Evolutionary conservation across 2,113 vertebrate genomes (phyloP), one percentile per base, ranked within the genome.

Genomic region (Rhadina sibilatrix): DNA sequence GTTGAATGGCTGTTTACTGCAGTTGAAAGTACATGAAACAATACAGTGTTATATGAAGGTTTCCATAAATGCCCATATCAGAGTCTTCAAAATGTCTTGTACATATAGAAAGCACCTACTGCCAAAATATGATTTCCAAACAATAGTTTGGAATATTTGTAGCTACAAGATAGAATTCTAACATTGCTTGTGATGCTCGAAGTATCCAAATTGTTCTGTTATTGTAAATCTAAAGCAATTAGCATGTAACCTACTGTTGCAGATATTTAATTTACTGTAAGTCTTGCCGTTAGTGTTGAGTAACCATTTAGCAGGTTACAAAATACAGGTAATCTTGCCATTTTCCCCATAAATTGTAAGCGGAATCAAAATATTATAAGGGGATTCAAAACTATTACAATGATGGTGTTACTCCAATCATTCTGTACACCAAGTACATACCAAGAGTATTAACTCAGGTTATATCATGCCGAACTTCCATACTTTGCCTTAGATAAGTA

Each of bases 191-290:
- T 91, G 72, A 81, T 90, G 61, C 61, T 84, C 74, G 57, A 91
- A 74, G 68, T 94, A 61, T 5, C 57, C 65, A 89, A 84, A 94
- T 75, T 75, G 28, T 96, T 76, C 40, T 27, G 42, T 95, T 97
- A 68, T 65, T 97, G 44, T 97, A 97, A 97, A 96, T 93, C 88
- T 97, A 28, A 92, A 97, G 71, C 92, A 79, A 96, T 78, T 84
- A 89, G 90, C 97, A 86, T 97, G 93, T 80, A 91, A 89, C 56
- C 25, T 87, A 10, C 89, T 89, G 61, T 25, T 96, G 63, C 91
- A 93, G 49, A 80, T 93, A 30, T 46, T 91, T 82, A 47, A 60
- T 76, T 88, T 80, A 49, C 37, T 61, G 1, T 65, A 57, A 82
- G 59, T 80, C 71, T 93, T 90, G 35, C 57, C 38, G 38, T 78